A percentile compares a stretch with the other conserved stretches of the same genome.
Evolutionary conservation across 2,797 vertebrate genomes (phyloP).

Genomic region (Typhlichthys eigenmanni): DNA sequence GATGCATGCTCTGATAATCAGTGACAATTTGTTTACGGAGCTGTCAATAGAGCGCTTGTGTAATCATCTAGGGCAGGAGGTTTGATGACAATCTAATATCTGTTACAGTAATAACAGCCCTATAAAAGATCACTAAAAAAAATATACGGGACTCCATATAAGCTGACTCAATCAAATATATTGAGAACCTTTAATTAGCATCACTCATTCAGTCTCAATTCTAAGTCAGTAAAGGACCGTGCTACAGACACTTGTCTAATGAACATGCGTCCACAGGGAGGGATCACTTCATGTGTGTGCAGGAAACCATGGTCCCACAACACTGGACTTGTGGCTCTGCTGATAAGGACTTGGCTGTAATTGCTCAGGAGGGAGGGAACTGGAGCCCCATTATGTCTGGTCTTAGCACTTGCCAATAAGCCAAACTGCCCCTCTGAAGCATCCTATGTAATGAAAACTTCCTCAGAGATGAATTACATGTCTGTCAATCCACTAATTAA

Average conservation of each 20-base stretch:
- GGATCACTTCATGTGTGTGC: conserved; percentile 66
- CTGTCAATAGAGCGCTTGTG: conserved; percentile 42
- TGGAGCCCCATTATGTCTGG: conserved; percentile 73
- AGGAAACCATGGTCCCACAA: conserved; percentile 68
- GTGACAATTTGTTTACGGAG: conserved; percentile 49
- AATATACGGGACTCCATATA: too few species aligned
- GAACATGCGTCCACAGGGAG: conserved; percentile 71
- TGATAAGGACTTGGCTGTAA: conserved; percentile 77
- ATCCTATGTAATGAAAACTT: conserved; percentile 79
- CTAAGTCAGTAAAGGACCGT: conserved; percentile 61
- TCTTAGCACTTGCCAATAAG: conserved; percentile 79
- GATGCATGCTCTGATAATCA: conserved; percentile 31
- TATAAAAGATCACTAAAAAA: conserved; percentile 29
- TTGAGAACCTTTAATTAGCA: conserved; percentile 71
- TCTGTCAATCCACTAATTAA: conserved; percentile 81
- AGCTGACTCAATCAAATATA: conserved; percentile 70
- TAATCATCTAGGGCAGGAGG: conserved; percentile 41
- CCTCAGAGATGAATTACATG: conserved; percentile 79
- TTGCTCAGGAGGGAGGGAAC: conserved; percentile 76
- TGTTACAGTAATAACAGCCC: conserved; percentile 58
- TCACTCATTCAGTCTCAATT: conserved; percentile 66
- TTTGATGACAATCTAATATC: conserved; percentile 69
- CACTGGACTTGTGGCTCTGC: conserved; percentile 71
- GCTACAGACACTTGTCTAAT: conserved; percentile 66
- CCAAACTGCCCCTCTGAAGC: conserved; percentile 78